Base-by-base conservation (phyloP, 2,797 vertebrate species). In the Sparidentex hasta region DNA sequence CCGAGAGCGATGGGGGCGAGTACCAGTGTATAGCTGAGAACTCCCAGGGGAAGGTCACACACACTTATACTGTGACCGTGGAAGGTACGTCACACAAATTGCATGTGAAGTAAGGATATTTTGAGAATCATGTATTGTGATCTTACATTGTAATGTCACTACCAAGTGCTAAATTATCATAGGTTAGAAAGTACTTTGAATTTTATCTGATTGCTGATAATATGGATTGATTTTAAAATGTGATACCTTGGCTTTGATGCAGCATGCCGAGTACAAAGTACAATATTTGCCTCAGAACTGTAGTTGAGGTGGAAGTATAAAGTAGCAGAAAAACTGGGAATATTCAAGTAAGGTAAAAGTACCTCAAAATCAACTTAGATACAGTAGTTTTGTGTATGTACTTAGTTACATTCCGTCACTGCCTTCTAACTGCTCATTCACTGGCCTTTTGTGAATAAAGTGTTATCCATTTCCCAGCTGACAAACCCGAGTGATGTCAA, bases 11-110 rank as follows among this genome's bases (percentile, higher is more conserved):
- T 0, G 94, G 93, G 0, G 97, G 97, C 16, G 96, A 97, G 62
- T 98, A 98, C 86, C 96, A 96, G 82, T 98, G 97, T 73, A 92
- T 92, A 12, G 96, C 96, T 41, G 92, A 84, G 71, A 98, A 98
- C 90, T 65, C 91, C 0, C 95, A 96, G 64, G 97, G 97, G 84
- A 95, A 66, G 18, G 67, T 76, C 65, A 90, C 59, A 13, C 97
- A 96, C 80, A 94, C 86, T 59, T 98, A 96, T 92, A 92, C 83
- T 0, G 73, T 98, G 86, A 94, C 92, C 0, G 97, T 98, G 51
- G 97, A 98, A 89, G 97, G 97, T 96, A 87, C 1, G 6, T 66
- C 16, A 58, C 55, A 29, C 9, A 48, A 18, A 23, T 50, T 48
- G 14, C n/a, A 23, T 12, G 20, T 50, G 25, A n/a, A 46, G 57